Percentiles rank a stretch among this genome's conserved stretches.
Evolutionary conservation across 2,113 vertebrate species (phyloP).

Genomic region (Bubo scandiacus): DNA sequence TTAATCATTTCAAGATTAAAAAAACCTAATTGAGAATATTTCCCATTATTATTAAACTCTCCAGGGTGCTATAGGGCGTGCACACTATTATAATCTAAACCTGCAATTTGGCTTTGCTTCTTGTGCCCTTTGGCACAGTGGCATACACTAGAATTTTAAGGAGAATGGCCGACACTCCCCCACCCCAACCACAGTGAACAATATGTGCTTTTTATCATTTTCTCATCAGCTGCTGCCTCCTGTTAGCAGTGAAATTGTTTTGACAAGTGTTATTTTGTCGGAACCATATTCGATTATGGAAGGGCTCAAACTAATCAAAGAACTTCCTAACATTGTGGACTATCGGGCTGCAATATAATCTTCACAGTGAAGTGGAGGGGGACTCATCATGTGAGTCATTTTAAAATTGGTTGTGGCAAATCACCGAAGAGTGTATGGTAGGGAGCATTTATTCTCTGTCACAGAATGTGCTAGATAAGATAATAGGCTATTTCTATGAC

Average conservation of each 20-base stretch:
- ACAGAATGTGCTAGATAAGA: not conserved
- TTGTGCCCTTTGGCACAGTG: not conserved
- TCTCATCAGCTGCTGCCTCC: slow-evolving; percentile 9
- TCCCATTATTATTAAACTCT: slow-evolving; percentile 42
- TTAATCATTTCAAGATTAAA: slow-evolving; percentile 19
- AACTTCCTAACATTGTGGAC: not conserved
- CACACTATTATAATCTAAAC: not conserved
- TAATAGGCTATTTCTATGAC: not conserved
- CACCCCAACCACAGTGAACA: not conserved
- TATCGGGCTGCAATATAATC: not conserved
- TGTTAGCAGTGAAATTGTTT: not conserved
- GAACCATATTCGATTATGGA: not conserved
- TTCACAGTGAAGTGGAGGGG: not conserved
- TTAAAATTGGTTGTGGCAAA: slow-evolving; percentile 10
- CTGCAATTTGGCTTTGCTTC: not conserved
- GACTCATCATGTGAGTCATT: not conserved
- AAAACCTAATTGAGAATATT: slow-evolving; percentile 30
- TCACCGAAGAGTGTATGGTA: not conserved
- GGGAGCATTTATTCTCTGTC: not conserved
- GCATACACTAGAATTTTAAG: not conserved
- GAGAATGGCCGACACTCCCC: not conserved
- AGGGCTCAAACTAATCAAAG: not conserved
- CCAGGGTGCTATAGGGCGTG: not conserved
- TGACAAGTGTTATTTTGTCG: not conserved
- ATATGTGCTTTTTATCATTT: not conserved